Percentiles rank a stretch among this genome's conserved stretches.
phyloP scores from a whole-genome alignment of 2,113 vertebrate species.

The Sminthopsis crassicaudata region DNA sequence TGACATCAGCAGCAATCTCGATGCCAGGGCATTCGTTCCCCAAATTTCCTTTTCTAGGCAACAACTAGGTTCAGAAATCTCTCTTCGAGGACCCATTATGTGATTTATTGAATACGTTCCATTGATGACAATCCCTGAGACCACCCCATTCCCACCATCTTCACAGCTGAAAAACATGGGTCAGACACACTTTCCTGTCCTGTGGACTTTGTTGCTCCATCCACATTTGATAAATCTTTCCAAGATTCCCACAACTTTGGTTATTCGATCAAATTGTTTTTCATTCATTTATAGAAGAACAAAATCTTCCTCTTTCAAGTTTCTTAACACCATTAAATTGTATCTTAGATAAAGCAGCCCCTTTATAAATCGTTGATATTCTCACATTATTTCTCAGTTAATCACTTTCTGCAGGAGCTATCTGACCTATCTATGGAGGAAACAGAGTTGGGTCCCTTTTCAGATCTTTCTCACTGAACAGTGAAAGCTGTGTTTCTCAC shows the following conservation, averaged over 20 bases:
- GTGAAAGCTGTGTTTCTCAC: background rate
- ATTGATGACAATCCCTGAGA: background rate
- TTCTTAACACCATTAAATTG: background rate
- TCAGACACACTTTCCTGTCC: background rate
- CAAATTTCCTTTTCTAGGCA: background rate
- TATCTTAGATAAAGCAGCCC: background rate
- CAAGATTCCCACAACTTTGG: background rate
- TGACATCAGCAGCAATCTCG: background rate
- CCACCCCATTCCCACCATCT: background rate
- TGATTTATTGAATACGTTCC: background rate
- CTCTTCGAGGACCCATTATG: conserved; percentile 2
- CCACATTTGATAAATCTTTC: conserved; percentile 1
- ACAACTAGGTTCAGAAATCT: background rate
- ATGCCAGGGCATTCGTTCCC: background rate
- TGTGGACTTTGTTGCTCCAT: conserved; percentile 2
- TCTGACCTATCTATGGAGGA: conserved; percentile 13
- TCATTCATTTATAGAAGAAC: conserved; percentile 20
- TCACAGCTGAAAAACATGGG: background rate
- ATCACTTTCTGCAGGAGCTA: background rate
- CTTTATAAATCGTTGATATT: background rate
- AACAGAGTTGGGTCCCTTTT: background rate
- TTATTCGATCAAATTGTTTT: background rate
- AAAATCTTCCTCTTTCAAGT: background rate
- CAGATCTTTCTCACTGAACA: background rate
- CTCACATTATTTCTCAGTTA: background rate